phyloP scores from a whole-genome alignment of 1,140 invertebrate genomes.

The Drosophila repletoides region DNA sequence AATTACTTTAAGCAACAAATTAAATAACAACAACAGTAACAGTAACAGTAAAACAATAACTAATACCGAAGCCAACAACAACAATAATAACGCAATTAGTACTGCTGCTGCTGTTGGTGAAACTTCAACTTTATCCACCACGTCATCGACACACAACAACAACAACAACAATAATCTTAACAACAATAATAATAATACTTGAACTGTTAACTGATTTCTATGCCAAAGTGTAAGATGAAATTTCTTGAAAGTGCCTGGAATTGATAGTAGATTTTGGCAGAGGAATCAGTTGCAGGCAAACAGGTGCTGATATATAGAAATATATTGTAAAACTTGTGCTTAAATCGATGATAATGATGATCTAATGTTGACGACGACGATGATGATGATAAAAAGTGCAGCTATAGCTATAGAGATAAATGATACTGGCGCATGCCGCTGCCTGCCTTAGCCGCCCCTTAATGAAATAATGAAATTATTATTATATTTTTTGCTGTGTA shows the following conservation, averaged over 20 bases:
- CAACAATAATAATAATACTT: conserved; percentile 56
- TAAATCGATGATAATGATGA: conserved; percentile 25
- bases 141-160: conserved; percentile 52
- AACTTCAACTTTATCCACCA: conserved; percentile 78
- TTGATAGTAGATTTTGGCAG: conserved; percentile 53
- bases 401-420: conserved; percentile 42
- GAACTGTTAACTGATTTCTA: conserved; percentile 51
- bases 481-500: too few relatives aligned
- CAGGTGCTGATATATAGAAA: conserved; percentile 46
- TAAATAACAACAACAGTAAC: conserved; percentile 54
- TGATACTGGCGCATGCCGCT: conserved; percentile 53
- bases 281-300: conserved; percentile 50
- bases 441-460: conserved; percentile 35
- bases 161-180: conserved; percentile 62
- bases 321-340: conserved; percentile 75
- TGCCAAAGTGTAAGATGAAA: conserved; percentile 50
- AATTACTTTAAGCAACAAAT: conserved; percentile 65
- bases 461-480: too few relatives aligned
- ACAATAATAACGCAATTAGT: conserved; percentile 72
- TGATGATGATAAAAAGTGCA: conserved; percentile 39
- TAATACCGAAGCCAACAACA: conserved; percentile 43
- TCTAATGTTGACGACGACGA: conserved; percentile 16
- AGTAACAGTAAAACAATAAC: conserved; percentile 40
- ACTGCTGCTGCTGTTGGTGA: conserved; percentile 67
- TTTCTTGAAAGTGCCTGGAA: conserved; percentile 4